Evolutionary conservation across 2,113 vertebrate species (phyloP).

Genomic region (Phocoena sinus): DNA sequence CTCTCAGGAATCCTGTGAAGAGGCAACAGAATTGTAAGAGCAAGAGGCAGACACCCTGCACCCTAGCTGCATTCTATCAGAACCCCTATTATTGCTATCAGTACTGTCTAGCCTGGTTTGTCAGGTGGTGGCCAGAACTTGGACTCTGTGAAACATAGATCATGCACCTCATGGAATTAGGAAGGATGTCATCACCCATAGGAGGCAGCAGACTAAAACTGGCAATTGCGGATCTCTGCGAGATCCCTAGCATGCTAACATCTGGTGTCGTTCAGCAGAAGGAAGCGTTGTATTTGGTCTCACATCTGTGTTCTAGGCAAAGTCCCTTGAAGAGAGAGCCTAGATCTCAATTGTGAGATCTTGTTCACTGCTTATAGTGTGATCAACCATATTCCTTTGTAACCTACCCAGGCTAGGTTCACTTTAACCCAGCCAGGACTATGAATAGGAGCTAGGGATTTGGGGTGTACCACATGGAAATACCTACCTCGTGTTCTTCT

Average conservation of each 20-base stretch:
- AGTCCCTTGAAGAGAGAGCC: not conserved
- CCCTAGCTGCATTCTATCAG: not conserved
- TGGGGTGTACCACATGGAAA: not conserved
- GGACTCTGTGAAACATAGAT: not conserved
- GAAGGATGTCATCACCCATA: not conserved
- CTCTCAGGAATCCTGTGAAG: not conserved
- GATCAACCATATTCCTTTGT: not conserved
- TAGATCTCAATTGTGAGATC: not conserved
- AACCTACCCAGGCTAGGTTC: not conserved
- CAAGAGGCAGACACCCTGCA: not conserved
- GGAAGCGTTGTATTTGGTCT: not conserved
- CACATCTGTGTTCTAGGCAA: not conserved
- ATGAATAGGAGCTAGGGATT: not conserved
- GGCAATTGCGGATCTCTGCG: not conserved
- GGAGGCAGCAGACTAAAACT: not conserved
- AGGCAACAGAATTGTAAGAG: not conserved
- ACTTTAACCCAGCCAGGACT: not conserved
- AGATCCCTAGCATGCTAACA: not conserved
- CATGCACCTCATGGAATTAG: not conserved
- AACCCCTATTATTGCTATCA: not conserved
- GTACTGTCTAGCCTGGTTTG: not conserved
- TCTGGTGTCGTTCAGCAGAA: not conserved
- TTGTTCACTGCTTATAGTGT: no score
- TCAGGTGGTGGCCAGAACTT: not conserved
- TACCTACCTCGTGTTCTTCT: not conserved